Evolutionary conservation across 1,140 invertebrate genomes (phyloP).

Genomic region (Scaptodrosophila lebanonensis): DNA sequence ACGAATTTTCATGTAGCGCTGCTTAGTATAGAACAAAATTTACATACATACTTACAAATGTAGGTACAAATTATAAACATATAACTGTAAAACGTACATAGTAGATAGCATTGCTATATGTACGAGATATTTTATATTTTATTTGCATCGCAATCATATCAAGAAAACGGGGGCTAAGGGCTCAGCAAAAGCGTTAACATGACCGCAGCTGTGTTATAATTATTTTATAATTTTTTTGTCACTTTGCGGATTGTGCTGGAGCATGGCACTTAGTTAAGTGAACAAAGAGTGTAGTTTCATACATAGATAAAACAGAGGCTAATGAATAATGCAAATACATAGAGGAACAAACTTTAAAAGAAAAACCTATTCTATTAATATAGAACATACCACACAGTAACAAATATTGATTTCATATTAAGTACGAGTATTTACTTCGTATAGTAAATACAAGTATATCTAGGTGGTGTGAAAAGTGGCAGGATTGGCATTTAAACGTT

Average conservation of each 20-base stretch:
- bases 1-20: slow-evolving; percentile 68
- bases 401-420: no score
- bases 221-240: background rate
- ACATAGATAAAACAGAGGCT: background rate
- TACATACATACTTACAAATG: slow-evolving; percentile 11
- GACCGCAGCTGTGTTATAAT: no score
- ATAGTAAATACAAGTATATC: no score
- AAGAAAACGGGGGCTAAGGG: slow-evolving; percentile 12
- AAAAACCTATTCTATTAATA: no score
- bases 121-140: slow-evolving; percentile 37
- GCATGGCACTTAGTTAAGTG: background rate
- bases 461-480: no score
- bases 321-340: background rate
- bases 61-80: slow-evolving; percentile 46
- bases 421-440: no score
- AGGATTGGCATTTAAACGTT: no score
- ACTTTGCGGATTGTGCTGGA: slow-evolving; percentile 32
- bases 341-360: background rate
- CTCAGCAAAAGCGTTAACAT: background rate
- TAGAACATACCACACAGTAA: background rate
- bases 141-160: slow-evolving; percentile 58
- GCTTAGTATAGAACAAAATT: slow-evolving; percentile 42
- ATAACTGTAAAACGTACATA: no score
- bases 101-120: no score
- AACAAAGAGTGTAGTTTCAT: background rate